Evolutionary conservation across 2,888 invertebrate species (phyloP).

Genomic region (Timema cristinae): DNA sequence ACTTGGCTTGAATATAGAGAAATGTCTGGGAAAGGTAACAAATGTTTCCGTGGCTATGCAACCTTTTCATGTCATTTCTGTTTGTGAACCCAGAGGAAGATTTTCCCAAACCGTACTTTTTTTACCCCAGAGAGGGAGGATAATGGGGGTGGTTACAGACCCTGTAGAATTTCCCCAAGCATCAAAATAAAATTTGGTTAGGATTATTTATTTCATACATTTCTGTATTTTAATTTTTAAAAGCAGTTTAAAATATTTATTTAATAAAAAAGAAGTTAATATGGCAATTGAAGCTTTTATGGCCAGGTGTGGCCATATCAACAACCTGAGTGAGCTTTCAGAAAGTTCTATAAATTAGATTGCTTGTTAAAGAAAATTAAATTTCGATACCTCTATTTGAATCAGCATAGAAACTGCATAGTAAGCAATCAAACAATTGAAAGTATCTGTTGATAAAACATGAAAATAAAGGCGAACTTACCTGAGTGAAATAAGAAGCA

Average conservation of each 20-base stretch:
- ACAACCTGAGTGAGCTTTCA: neutral
- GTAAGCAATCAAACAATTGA: neutral
- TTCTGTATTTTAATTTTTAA: too few species aligned
- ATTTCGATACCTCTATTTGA: neutral
- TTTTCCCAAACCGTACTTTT: constrained; percentile 20
- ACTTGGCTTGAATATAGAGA: constrained; percentile 30
- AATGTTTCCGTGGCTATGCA: constrained; percentile 32
- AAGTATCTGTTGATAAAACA: neutral
- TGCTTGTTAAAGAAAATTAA: neutral
- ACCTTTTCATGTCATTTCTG: constrained; percentile 34
- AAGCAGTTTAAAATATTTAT: neutral
- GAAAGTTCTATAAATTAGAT: neutral
- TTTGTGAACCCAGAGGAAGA: constrained; percentile 32
- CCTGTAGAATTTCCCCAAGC: constrained; percentile 15
- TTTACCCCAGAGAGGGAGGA: constrained; percentile 10
- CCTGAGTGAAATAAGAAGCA: neutral
- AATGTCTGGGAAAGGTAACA: constrained; percentile 30
- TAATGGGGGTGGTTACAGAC: constrained; percentile 16
- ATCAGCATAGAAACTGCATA: constrained; percentile 2
- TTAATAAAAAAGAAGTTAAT: neutral
- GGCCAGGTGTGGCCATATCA: constrained; percentile 1
- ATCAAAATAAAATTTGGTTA: too few species aligned
- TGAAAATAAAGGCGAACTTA: neutral
- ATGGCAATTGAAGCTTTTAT: constrained; percentile 1
- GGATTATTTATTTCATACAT: too few species aligned